Conservation (phyloP, 2,888 invertebrate species). For the Drosophila nigricruria region DNA sequence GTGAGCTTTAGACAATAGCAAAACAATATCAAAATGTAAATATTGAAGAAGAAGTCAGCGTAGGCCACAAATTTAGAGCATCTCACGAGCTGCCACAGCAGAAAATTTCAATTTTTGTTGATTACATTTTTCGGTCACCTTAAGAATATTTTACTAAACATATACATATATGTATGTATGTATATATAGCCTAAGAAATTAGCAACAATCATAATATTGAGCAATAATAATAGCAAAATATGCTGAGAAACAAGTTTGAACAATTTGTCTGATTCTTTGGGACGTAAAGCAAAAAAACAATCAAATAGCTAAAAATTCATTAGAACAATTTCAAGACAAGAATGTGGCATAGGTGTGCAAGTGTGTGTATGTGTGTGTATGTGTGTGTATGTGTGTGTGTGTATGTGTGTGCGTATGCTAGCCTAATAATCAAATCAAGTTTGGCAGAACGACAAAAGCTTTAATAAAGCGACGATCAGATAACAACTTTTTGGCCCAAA, state of each 20-base stretch:
- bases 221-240: constrained; percentile 71
- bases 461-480: constrained; percentile 77
- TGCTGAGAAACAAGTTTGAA: constrained; percentile 69
- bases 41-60: constrained; percentile 38
- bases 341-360: constrained; percentile 57
- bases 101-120: constrained; percentile 16
- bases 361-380: constrained; percentile 2
- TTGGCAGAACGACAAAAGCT: constrained; percentile 73
- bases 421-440: constrained; percentile 77
- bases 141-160: constrained; percentile 16
- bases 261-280: constrained; percentile 57
- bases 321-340: constrained; percentile 76
- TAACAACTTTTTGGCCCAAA: constrained; percentile 64
- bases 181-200: constrained; percentile 42
- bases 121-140: constrained; percentile 46
- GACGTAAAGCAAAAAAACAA: constrained; percentile 43
- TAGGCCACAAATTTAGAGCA: constrained; percentile 47
- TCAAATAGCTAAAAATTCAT: constrained; percentile 69
- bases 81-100: constrained; percentile 6
- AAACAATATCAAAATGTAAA: constrained; percentile 61
- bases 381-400: constrained; percentile 3
- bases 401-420: constrained; percentile 41
- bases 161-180: neutral
- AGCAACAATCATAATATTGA: constrained; percentile 67
- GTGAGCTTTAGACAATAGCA: constrained; percentile 49